Percentiles rank a stretch among this genome's conserved stretches.
Evolutionary conservation across 1,140 invertebrate genomes (phyloP).

Genomic region (Holotrichia oblita): DNA sequence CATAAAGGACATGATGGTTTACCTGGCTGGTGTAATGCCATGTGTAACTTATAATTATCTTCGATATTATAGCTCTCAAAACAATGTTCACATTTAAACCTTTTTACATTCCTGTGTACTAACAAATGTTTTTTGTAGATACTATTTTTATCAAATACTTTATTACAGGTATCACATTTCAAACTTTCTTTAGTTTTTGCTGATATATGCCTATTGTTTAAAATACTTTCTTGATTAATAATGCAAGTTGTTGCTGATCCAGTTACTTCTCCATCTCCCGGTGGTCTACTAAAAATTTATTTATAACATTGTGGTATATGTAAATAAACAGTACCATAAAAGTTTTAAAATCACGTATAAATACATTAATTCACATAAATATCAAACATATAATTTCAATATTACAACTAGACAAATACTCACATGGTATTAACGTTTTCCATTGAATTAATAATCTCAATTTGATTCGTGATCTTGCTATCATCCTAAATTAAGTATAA

Average conservation of each 20-base stretch:
- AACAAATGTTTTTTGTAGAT: conserved; percentile 49
- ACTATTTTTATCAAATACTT: conserved; percentile 45
- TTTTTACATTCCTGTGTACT: conserved; percentile 70
- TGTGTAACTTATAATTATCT: conserved; percentile 67
- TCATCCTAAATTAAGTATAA: not conserved
- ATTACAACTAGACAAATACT: conserved; percentile 10
- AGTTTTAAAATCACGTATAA: not conserved
- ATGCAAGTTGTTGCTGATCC: conserved; percentile 18
- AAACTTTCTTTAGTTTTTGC: conserved; percentile 1
- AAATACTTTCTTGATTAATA: conserved; percentile 34
- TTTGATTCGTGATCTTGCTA: not conserved
- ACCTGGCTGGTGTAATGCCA: conserved; percentile 68
- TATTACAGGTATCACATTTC: conserved; percentile 48
- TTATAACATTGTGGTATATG: not conserved
- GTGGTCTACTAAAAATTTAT: conserved; percentile 3
- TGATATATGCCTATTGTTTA: not conserved
- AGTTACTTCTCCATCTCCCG: not conserved
- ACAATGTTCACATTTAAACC: conserved; percentile 70
- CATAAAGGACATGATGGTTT: conserved; percentile 73
- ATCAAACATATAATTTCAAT: too few species aligned
- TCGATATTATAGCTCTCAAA: conserved; percentile 71
- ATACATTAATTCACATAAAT: too few species aligned
- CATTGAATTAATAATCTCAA: conserved; percentile 1
- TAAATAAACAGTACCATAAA: not conserved
- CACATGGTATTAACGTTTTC: not conserved